Evolutionary conservation across 2,113 vertebrate genomes (phyloP), one percentile per base, ranked within the genome.

Genomic region (Labeo rohita): DNA sequence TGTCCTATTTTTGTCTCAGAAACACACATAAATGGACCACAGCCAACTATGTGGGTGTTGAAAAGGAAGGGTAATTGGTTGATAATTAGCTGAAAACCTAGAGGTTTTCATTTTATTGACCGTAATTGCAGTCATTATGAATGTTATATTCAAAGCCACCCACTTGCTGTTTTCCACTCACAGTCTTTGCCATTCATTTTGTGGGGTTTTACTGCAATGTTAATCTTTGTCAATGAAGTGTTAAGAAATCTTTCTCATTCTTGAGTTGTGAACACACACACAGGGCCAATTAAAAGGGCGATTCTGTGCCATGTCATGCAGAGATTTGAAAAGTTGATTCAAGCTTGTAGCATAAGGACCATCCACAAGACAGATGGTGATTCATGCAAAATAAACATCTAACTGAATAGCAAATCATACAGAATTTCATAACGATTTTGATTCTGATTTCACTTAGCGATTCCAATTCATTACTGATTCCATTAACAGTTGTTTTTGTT

Each of bases 1-100:
- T 81, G 43, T 50, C 59, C 43, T 81, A 43, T 23, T 80, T 80
- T n/a, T 63, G 50, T 79, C 36, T 47, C 21, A 66, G 59, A 79
- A 43, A 21, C 16, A 63, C 39, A 77, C 52, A 78, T 43, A 34
- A 77, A 45, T 23, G 49, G 23, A 77, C 13, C 13, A 54, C 23
- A 34, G 74, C 23, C 70, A 73, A 61, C 52, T 43, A 59, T 61
- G 50, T 78, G 59, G 3, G 59, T 28, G 23, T 39, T 49, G 78
- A 65, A 65, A 47, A 28, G 12, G 4, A 13, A 80, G 59, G n/a
- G 12, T 28, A 65, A 80, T 47, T 47, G 78, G 21, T 18, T 28
- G 12, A 28, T 65, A 80, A 47, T 80, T 65, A 80, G 21, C 36
- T 43, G 34, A 65, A 59, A 61, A 45, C 34, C 6, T 59, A 45